Evolutionary conservation across 1,140 invertebrate species (phyloP).

Genomic region (Diploscapter pachys): DNA sequence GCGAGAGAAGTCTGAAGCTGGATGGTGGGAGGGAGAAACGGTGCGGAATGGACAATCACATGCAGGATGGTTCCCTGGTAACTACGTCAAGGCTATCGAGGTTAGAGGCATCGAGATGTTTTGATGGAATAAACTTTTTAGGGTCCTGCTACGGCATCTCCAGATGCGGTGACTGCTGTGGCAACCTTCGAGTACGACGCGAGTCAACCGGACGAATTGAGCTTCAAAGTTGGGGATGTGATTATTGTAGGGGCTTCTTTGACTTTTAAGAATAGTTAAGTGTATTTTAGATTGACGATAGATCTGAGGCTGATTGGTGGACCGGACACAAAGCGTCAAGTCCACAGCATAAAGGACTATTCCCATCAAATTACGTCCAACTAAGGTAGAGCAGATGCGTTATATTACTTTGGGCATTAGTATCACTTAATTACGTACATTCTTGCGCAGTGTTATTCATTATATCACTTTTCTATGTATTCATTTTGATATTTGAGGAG

Average conservation of each 20-base stretch:
- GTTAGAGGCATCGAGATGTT: neutral
- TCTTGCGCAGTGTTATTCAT: constrained; percentile 20
- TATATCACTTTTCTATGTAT: constrained; percentile 9
- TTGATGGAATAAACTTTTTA: neutral
- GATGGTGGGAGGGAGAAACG: constrained; percentile 99
- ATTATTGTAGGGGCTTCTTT: constrained; percentile 17
- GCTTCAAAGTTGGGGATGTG: constrained; percentile 38
- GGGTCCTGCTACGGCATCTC: constrained; percentile 8
- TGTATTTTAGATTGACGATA: neutral
- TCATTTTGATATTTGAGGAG: constrained; percentile 12
- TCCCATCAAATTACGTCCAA: constrained; percentile 44
- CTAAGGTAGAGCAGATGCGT: constrained; percentile 16
- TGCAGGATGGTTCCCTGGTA: constrained; percentile 55
- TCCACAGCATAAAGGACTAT: constrained; percentile 24
- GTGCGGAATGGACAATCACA: constrained; percentile 62
- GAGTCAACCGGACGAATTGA: constrained; percentile 37
- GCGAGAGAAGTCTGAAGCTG: constrained; percentile 87
- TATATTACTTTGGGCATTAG: constrained; percentile 13
- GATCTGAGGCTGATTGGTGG: constrained; percentile 42
- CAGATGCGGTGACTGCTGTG: constrained; percentile 3
- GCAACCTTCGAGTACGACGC: constrained; percentile 41
- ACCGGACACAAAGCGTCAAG: constrained; percentile 21
- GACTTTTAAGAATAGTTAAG: neutral
- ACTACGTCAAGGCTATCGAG: constrained; percentile 45
- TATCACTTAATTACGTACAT: constrained; percentile 18